These are phyloP conservation scores for Lampris incognitus DNA, from an alignment of 2,113 vertebrate species.

Conservation along the genomic window DNA sequence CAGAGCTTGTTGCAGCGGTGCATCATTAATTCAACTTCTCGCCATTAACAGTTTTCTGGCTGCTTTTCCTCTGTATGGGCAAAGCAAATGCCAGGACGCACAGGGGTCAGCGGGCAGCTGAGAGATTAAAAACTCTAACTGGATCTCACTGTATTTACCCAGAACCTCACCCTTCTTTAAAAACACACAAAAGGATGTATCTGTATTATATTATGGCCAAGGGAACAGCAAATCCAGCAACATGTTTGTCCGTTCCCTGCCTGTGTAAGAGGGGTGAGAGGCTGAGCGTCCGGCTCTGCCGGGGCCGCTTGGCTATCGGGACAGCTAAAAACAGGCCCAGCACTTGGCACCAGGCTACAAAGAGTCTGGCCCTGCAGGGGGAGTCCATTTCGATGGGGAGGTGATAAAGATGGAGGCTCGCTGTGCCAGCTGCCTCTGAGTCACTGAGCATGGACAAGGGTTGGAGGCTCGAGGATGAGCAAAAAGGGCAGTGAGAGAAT, in stretches of 20 bases:
- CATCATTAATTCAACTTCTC: slow-evolving; percentile 73
- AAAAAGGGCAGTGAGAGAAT: slow-evolving; percentile 5
- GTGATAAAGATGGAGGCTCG: slow-evolving; percentile 66
- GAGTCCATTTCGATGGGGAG: slow-evolving; percentile 67
- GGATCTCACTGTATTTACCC: slow-evolving; percentile 14
- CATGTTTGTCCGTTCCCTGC: slow-evolving; percentile 18
- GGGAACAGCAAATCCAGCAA: neutral
- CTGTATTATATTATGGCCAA: neutral
- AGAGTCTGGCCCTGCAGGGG: slow-evolving; percentile 50
- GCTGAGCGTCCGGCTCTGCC: slow-evolving; percentile 41
- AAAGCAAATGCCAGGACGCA: slow-evolving; percentile 55
- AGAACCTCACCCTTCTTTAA: neutral
- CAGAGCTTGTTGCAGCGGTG: slow-evolving; percentile 66
- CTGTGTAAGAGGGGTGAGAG: slow-evolving; percentile 38
- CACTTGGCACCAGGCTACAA: slow-evolving; percentile 55
- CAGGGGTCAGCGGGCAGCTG: slow-evolving; percentile 49
- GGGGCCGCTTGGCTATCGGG: slow-evolving; percentile 62
- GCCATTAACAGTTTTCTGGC: slow-evolving; percentile 56
- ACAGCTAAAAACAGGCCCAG: slow-evolving; percentile 57
- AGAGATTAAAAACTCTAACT: slow-evolving; percentile 21
- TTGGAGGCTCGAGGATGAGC: neutral
- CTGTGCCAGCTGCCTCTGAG: slow-evolving; percentile 67
- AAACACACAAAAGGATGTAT: neutral
- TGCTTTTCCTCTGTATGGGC: slow-evolving; percentile 38
- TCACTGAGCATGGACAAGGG: slow-evolving; percentile 41